These are phyloP conservation scores for Metopolophium dirhodum DNA, from an alignment of 1,140 invertebrate species.

Conservation along the genomic window DNA sequence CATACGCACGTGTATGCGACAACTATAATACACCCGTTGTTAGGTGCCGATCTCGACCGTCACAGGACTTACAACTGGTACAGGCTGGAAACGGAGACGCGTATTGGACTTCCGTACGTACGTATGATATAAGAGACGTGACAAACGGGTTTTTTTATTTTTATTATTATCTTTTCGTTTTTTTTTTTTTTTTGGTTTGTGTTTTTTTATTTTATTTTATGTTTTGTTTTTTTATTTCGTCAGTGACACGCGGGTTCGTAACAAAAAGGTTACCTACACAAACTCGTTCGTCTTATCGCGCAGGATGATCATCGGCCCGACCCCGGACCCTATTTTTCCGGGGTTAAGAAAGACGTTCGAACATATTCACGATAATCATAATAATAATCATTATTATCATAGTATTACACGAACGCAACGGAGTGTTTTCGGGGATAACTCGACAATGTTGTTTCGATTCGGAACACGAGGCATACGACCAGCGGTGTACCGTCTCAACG, in stretches of 20 bases:
- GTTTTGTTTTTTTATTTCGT: not conserved
- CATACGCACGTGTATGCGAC: no score
- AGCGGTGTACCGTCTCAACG: not conserved
- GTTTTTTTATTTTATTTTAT: not conserved
- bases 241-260: not conserved
- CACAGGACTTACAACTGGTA: not conserved
- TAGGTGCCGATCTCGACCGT: not conserved
- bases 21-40: not conserved
- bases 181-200: not conserved
- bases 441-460: not conserved
- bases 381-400: not conserved
- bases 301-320: not conserved
- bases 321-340: not conserved
- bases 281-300: constrained; percentile 22
- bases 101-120: constrained; percentile 3
- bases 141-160: constrained; percentile 23
- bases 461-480: not conserved
- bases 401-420: not conserved
- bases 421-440: not conserved
- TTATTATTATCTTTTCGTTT: not conserved
- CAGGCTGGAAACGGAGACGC: not conserved
- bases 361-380: not conserved
- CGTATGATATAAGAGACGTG: not conserved
- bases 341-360: not conserved
- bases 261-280: constrained; percentile 9